Conservation (phyloP, 2,888 invertebrate genomes). For the Brenthis hecate region DNA sequence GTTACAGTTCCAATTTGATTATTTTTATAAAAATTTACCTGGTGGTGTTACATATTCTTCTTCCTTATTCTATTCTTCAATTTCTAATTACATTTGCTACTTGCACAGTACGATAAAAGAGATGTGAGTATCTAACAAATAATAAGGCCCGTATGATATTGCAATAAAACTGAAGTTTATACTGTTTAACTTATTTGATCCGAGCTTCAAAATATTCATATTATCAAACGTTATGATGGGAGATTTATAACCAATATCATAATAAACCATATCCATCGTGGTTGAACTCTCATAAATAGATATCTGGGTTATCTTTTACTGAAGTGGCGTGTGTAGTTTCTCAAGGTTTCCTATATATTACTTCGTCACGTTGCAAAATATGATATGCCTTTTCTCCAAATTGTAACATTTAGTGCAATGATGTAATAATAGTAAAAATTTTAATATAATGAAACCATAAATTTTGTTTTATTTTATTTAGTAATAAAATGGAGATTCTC, state of each 20-base stretch:
- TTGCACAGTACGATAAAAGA: background rate
- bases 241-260: conserved; percentile 36
- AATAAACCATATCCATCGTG: conserved; percentile 36
- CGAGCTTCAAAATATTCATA: conserved; percentile 34
- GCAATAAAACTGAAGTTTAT: conserved; percentile 45
- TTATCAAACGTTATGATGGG: conserved; percentile 30
- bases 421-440: background rate
- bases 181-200: conserved; percentile 23
- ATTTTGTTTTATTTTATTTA: conserved; percentile 40
- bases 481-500: conserved; percentile 52
- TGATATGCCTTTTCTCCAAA: background rate
- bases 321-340: conserved; percentile 24
- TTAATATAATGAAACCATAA: background rate
- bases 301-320: conserved; percentile 37
- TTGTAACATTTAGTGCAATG: background rate
- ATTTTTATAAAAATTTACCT: no score
- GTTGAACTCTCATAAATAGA: conserved; percentile 35
- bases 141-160: conserved; percentile 4
- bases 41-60: no score
- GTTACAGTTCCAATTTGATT: no score
- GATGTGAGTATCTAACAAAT: background rate
- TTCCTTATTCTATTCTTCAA: background rate
- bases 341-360: conserved; percentile 15
- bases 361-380: conserved; percentile 3
- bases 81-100: conserved; percentile 1